Percentiles rank a stretch among this genome's conserved stretches.
These are phyloP conservation scores for Paraplagusia blochii DNA, from an alignment of 2,113 vertebrate species.

Conservation along the genomic window DNA sequence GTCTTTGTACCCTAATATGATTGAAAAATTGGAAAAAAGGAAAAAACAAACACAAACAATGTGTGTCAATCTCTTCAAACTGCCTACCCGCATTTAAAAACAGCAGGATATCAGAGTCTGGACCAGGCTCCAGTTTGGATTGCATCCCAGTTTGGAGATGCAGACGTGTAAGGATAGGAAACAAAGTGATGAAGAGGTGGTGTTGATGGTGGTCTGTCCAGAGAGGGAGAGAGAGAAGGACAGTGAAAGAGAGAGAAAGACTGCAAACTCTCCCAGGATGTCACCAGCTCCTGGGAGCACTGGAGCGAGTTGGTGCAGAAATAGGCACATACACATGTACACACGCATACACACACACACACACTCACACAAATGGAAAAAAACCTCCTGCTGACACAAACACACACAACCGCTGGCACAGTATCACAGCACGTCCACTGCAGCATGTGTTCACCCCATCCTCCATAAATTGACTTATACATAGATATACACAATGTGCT, in stretches of 20 bases:
- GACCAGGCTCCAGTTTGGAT: conserved; percentile 22
- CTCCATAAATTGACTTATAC: no score
- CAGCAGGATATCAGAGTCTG: conserved; percentile 6
- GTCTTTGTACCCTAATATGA: no score
- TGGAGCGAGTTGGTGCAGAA: conserved; percentile 35
- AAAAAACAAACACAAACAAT: conserved; percentile 1
- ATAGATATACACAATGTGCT: conserved; percentile 12
- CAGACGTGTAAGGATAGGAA: conserved; percentile 12
- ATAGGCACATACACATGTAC: not conserved
- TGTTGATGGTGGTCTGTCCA: conserved; percentile 13
- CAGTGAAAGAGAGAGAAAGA: conserved; percentile 27
- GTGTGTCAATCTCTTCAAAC: conserved; percentile 4
- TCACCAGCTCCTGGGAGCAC: conserved; percentile 48
- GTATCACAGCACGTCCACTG: conserved; percentile 33
- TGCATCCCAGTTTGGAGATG: conserved; percentile 12
- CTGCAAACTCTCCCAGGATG: conserved; percentile 62
- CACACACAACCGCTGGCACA: conserved; percentile 19
- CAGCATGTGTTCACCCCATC: not conserved
- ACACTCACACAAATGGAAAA: conserved; percentile 1
- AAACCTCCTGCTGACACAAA: conserved; percentile 5
- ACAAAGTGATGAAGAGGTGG: conserved; percentile 24
- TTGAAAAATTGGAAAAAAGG: not conserved
- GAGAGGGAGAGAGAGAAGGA: conserved; percentile 25
- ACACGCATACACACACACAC: conserved; percentile 21
- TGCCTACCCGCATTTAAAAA: not conserved